These are phyloP conservation scores for Columba guinea DNA, from an alignment of 2,797 vertebrate species.

Conservation along the genomic window DNA sequence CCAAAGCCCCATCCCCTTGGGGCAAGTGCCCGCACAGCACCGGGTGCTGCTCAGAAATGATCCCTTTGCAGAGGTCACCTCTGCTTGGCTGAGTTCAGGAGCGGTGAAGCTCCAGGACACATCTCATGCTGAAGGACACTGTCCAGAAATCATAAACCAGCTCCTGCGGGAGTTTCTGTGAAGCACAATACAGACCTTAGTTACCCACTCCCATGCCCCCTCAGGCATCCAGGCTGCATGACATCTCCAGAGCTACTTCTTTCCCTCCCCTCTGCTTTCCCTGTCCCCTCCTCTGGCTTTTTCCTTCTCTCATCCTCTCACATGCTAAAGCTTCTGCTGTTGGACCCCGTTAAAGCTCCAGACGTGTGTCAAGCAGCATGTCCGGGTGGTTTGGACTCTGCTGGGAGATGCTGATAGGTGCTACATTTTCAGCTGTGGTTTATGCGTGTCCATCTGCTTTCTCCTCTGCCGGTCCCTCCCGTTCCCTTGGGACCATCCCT, in stretches of 20 bases:
- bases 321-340: neutral
- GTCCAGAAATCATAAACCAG: neutral
- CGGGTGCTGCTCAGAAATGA: neutral
- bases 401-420: neutral
- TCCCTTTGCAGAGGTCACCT: neutral
- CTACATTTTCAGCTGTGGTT: neutral
- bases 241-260: neutral
- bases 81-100: neutral
- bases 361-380: rapidly evolving
- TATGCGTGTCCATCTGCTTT: neutral
- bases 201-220: neutral
- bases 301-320: neutral
- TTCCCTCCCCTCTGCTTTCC: neutral
- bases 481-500: rapidly evolving
- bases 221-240: neutral
- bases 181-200: neutral
- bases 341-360: neutral
- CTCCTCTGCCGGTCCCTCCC: neutral
- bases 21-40: neutral
- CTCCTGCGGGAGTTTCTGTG: neutral
- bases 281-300: neutral
- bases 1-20: rapidly evolving
- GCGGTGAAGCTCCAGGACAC: neutral
- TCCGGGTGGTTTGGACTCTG: rapidly evolving
- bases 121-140: neutral